Evolutionary conservation across 2,797 vertebrate species (phyloP).

Genomic region (Apodemus agrarius): DNA sequence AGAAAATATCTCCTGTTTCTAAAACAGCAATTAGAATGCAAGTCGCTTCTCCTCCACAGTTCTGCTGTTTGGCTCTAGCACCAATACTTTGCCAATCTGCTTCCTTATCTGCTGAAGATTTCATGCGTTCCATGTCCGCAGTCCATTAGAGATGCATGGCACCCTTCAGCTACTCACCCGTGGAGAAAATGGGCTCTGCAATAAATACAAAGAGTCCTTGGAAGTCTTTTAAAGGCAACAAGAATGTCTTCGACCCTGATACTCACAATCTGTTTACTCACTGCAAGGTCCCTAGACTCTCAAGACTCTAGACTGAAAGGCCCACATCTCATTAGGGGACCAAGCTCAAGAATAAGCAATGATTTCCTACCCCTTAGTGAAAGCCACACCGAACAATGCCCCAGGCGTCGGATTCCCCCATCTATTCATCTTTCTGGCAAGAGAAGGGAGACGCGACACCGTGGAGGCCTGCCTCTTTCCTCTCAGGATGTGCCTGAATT

Average conservation of each 20-base stretch:
- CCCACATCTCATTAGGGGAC: background rate
- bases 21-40: too few species aligned
- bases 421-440: background rate
- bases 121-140: background rate
- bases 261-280: background rate
- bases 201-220: background rate
- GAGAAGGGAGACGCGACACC: background rate
- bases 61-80: background rate
- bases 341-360: background rate
- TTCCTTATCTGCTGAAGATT: background rate
- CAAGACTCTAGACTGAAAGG: background rate
- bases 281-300: background rate
- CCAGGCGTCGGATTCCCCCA: background rate
- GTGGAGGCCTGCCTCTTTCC: background rate
- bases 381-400: background rate
- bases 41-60: background rate
- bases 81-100: background rate
- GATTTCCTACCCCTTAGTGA: background rate
- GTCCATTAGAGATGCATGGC: background rate
- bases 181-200: background rate
- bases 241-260: background rate
- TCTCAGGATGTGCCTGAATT: slow-evolving; percentile 46
- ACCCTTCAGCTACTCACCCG: background rate
- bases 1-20: background rate
- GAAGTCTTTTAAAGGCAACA: background rate